phyloP scores from a whole-genome alignment of 2,797 vertebrate genomes.

The Microctenopoma lineatum region DNA sequence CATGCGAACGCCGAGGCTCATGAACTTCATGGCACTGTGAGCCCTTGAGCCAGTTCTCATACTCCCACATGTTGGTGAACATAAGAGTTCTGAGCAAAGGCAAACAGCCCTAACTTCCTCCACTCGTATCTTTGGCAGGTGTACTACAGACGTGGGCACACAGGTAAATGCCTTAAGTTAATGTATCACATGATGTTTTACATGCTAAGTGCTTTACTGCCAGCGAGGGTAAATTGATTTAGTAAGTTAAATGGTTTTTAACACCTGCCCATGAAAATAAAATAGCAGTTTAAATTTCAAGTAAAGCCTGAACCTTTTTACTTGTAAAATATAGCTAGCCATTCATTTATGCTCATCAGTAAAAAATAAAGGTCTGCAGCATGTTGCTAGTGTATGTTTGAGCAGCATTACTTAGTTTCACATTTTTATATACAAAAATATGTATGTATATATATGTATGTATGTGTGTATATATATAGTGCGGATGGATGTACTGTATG shows the following conservation, averaged over 20 bases:
- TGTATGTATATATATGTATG: no score
- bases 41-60: slow-evolving; percentile 67
- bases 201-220: slow-evolving; percentile 17
- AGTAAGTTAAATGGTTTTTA: not conserved
- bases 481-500: no score
- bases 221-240: slow-evolving; percentile 2
- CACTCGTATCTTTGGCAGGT: slow-evolving; percentile 36
- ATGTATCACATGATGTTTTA: slow-evolving; percentile 7
- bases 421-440: no score
- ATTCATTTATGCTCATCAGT: not conserved
- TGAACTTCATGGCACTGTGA: slow-evolving; percentile 66
- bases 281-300: not conserved
- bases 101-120: slow-evolving; percentile 47
- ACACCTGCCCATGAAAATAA: not conserved
- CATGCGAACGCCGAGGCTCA: slow-evolving; percentile 64
- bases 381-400: not conserved
- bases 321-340: not conserved
- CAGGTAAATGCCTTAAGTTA: slow-evolving; percentile 32
- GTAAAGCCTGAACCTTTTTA: not conserved
- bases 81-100: slow-evolving; percentile 56
- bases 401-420: no score
- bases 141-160: slow-evolving; percentile 13
- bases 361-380: not conserved
- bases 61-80: slow-evolving; percentile 72
- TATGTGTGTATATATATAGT: no score